These are phyloP conservation scores for Solen grandis DNA, from an alignment of 1,140 invertebrate species.

Conservation along the genomic window DNA sequence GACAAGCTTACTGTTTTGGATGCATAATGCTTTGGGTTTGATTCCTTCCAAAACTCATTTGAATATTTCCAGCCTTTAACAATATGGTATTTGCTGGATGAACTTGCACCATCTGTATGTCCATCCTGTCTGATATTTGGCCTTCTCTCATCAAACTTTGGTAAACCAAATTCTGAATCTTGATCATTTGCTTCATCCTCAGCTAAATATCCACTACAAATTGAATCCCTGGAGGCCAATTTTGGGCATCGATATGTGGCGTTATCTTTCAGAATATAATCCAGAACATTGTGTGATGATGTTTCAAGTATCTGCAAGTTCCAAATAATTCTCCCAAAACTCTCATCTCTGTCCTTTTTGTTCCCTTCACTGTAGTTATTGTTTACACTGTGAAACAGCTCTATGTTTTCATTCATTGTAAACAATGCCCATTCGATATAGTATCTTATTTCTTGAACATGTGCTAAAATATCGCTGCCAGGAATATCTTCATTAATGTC, in stretches of 20 bases:
- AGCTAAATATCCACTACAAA: constrained; percentile 19
- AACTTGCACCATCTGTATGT: not conserved
- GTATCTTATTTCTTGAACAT: too few relatives aligned
- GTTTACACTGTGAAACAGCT: not conserved
- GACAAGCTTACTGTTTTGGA: not conserved
- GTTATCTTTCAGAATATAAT: constrained; percentile 1
- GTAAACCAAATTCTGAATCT: not conserved
- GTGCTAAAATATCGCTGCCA: too few relatives aligned
- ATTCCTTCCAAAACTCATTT: not conserved
- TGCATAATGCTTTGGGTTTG: not conserved
- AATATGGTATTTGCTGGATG: not conserved
- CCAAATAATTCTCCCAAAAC: not conserved
- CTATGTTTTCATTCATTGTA: too few relatives aligned
- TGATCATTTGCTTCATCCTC: constrained; percentile 19
- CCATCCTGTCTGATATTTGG: not conserved
- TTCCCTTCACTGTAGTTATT: not conserved
- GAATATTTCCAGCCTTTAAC: not conserved
- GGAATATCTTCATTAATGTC: too few relatives aligned
- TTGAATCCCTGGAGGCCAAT: constrained; percentile 2
- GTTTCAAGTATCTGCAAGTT: not conserved
- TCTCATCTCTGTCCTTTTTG: not conserved
- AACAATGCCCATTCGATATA: too few relatives aligned
- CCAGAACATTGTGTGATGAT: not conserved
- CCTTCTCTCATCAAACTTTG: not conserved
- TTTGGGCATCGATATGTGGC: not conserved